phyloP scores from a whole-genome alignment of 2,888 invertebrate species.

The Tethea ocularis region DNA sequence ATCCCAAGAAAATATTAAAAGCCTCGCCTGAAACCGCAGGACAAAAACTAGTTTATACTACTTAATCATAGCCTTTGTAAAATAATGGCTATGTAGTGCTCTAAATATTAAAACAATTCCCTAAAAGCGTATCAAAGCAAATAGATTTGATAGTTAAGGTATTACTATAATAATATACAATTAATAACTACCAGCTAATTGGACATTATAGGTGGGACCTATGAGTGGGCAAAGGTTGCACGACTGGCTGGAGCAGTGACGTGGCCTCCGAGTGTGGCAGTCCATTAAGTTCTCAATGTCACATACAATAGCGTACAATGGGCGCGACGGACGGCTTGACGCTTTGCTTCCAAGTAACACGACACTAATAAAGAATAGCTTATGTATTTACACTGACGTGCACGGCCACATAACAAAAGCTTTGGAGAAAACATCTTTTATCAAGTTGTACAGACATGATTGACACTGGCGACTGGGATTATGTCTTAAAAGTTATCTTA shows the following conservation, averaged over 20 bases:
- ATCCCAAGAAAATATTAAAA: too few species aligned
- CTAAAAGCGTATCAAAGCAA: background rate
- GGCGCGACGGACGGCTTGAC: conserved; percentile 49
- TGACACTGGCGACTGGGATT: background rate
- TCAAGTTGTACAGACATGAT: background rate
- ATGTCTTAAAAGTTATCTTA: background rate
- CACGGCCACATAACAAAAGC: conserved; percentile 1
- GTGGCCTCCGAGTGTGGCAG: conserved; percentile 49
- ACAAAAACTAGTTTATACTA: too few species aligned
- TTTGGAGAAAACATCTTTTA: conserved; percentile 2
- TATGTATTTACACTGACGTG: conserved; percentile 15
- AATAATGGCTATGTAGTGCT: too few species aligned
- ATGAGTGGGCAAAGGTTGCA: conserved; percentile 15
- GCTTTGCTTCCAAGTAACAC: conserved; percentile 54
- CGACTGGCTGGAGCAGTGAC: conserved; percentile 34
- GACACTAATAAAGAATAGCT: conserved; percentile 48
- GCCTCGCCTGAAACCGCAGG: too few species aligned
- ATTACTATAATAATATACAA: background rate
- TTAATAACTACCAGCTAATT: conserved; percentile 14
- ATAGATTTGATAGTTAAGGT: background rate
- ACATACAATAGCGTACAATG: conserved; percentile 66
- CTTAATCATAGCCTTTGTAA: too few species aligned
- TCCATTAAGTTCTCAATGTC: conserved; percentile 79
- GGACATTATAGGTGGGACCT: conserved; percentile 9
- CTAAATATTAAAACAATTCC: background rate